Evolutionary conservation across 2,888 invertebrate genomes (phyloP), one percentile per base, ranked within the genome.

Genomic region (Alcis repandata): DNA sequence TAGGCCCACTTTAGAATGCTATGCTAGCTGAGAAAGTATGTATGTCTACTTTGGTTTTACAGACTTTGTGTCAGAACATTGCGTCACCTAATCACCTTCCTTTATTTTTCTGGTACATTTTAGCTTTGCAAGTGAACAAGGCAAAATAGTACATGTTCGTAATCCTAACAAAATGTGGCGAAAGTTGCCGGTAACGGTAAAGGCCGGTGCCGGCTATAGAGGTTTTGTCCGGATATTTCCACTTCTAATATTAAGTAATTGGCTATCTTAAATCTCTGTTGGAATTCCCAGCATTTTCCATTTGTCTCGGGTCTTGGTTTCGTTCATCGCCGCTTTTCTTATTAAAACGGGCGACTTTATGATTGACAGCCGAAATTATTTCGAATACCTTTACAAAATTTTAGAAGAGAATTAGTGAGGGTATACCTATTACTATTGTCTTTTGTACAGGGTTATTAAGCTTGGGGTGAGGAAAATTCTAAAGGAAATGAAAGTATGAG

Each of bases 291-390:
- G 62, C 61, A 41, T 65, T 65, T 65, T 68, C 61, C 68, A 62
- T 67, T 65, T 62, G 56, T 57, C 59, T 62, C 52, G 41, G 54
- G 46, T 51, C 56, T 62, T 52, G 46, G 66, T 59, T 57, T 69
- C 53, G 62, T 57, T 62, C 67, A 69, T 58, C 64, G 64, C 62
- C 59, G 68, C 59, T 60, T 71, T 66, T 61, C 61, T 62, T 70
- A 73, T 71, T 71, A 71, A 67, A 68, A 66, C 52, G 59, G 45
- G 67, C 67, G 69, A 63, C 66, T 70, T 73, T 70, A 67, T 71
- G 70, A 70, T 69, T 69, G 71, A 71, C 68, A 66, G 62, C 36
- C 46, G 46, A 67, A 69, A 69, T 72, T 68, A 59, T 68, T 66
- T 61, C 52, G 48, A 61, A 68, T 65, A 65, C 53, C 62, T 65